Conservation (phyloP, 2,113 vertebrate species). For the Lota lota region DNA sequence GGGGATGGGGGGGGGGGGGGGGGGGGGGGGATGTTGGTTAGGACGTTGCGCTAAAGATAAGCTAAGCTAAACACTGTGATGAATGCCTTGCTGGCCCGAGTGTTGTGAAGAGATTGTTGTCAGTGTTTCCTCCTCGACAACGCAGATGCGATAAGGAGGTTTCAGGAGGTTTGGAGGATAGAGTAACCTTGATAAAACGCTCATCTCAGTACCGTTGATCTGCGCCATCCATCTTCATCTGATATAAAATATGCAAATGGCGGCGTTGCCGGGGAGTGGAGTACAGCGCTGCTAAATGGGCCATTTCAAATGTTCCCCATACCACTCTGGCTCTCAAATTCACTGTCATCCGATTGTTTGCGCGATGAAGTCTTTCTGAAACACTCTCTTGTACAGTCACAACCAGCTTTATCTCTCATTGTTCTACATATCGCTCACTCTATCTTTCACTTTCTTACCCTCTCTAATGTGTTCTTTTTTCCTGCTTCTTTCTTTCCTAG, state of each 20-base stretch:
- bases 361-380: constrained; percentile 36
- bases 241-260: constrained; percentile 91
- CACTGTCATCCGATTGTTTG: constrained; percentile 44
- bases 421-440: constrained; percentile 25
- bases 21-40: too few relatives aligned
- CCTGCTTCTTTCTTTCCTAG: background rate
- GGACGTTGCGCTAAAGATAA: too few relatives aligned
- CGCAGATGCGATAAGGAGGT: constrained; percentile 76
- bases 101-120: constrained; percentile 47
- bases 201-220: constrained; percentile 87
- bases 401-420: constrained; percentile 29
- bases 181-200: constrained; percentile 92
- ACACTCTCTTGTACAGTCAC: constrained; percentile 25
- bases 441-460: constrained; percentile 18
- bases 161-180: constrained; percentile 78
- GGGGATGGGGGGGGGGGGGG: too few relatives aligned
- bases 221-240: constrained; percentile 90
- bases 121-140: constrained; percentile 70
- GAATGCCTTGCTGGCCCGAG: background rate
- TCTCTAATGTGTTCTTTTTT: background rate
- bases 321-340: constrained; percentile 79
- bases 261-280: constrained; percentile 71
- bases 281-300: constrained; percentile 85
- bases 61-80: too few relatives aligned
- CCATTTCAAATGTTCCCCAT: constrained; percentile 79